phyloP scores from a whole-genome alignment of 1,140 invertebrate species.

The Drosophila guanche region DNA sequence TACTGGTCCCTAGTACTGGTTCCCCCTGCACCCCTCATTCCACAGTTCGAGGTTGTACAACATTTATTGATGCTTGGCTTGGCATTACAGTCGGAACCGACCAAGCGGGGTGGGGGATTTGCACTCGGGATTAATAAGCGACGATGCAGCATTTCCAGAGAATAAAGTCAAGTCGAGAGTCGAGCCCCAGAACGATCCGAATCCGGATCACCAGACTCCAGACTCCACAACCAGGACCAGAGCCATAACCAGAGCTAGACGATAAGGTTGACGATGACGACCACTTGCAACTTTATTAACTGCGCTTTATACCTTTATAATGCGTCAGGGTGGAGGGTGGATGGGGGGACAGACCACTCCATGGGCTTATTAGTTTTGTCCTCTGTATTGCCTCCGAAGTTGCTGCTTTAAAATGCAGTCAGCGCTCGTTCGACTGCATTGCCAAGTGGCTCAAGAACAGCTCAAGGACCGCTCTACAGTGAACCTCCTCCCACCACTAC shows the following conservation, averaged over 20 bases:
- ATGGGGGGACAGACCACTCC: conserved; percentile 33
- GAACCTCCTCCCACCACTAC: not conserved
- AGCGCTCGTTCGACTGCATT: conserved; percentile 66
- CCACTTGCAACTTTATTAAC: conserved; percentile 77
- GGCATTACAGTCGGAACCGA: conserved; percentile 43
- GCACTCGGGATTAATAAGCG: conserved; percentile 69
- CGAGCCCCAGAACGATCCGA: not conserved
- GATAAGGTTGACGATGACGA: conserved; percentile 29
- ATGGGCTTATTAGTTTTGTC: conserved; percentile 72
- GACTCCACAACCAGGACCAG: not conserved
- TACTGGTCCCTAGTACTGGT: not conserved
- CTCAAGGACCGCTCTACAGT: conserved; percentile 24
- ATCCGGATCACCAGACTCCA: not conserved
- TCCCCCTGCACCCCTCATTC: conserved; percentile 10
- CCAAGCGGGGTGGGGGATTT: conserved; percentile 40
- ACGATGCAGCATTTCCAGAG: conserved; percentile 31
- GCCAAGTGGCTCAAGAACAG: conserved; percentile 50
- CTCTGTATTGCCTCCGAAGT: conserved; percentile 34
- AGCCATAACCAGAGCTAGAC: conserved; percentile 16
- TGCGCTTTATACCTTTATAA: conserved; percentile 70
- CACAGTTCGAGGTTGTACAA: conserved; percentile 58
- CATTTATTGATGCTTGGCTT: conserved; percentile 79
- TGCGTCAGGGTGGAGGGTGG: conserved; percentile 17
- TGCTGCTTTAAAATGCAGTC: conserved; percentile 64
- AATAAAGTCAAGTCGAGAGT: conserved; percentile 10